phyloP scores from a whole-genome alignment of 92 coral and sea anemone genomes.

The Porites evermanni region DNA sequence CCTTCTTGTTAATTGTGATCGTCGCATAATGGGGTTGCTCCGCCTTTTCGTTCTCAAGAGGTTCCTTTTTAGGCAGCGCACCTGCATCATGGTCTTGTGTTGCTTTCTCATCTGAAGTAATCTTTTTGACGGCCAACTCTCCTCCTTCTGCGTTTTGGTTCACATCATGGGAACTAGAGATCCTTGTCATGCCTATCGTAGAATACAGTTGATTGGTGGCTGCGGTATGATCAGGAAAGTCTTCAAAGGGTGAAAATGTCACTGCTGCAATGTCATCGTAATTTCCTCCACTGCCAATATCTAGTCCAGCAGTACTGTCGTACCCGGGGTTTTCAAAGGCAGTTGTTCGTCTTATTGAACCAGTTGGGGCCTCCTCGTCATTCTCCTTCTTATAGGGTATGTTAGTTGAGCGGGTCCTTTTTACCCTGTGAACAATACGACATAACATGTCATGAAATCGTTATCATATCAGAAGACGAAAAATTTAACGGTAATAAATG shows the following conservation, averaged over 20 bases:
- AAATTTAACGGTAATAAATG: neutral
- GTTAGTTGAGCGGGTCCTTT: neutral
- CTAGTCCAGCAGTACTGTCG: neutral
- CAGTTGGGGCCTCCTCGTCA: neutral
- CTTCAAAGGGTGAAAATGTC: conserved; percentile 36
- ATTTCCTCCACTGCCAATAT: neutral
- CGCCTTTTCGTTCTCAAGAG: neutral
- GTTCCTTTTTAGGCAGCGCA: conserved; percentile 29
- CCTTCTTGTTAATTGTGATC: neutral
- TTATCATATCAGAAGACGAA: neutral
- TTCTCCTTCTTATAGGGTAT: conserved; percentile 13
- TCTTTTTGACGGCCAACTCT: neutral
- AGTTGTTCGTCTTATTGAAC: conserved; percentile 8
- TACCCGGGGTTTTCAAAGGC: conserved; percentile 57
- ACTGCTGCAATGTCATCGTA: neutral
- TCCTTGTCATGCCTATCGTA: conserved; percentile 26
- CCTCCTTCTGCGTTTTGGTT: neutral
- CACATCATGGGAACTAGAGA: neutral
- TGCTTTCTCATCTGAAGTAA: neutral
- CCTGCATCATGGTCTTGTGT: neutral
- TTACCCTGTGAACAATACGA: neutral
- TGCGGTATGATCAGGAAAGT: conserved; percentile 1
- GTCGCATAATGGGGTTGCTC: neutral
- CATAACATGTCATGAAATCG: neutral
- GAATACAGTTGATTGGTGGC: conserved; percentile 27